A percentile compares a stretch with the other conserved stretches of the same genome.
Evolutionary conservation across 2,888 invertebrate genomes (phyloP).

Genomic region (Nemotelus nigrinus): DNA sequence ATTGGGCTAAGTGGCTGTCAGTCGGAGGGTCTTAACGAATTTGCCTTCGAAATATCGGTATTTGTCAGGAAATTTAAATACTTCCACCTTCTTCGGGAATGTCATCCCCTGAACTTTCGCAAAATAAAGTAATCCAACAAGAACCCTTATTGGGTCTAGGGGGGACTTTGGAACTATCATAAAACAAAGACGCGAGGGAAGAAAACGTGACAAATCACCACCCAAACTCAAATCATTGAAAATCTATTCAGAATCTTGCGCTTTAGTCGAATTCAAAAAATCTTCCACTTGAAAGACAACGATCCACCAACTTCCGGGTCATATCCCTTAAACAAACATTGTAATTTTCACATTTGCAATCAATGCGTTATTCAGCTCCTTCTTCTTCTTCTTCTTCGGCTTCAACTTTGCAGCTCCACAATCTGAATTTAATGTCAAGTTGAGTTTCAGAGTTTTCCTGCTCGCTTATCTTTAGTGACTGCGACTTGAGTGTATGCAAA

Average conservation of each 20-base stretch:
- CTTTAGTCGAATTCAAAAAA: neutral
- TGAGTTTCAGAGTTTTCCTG: slow-evolving; percentile 18
- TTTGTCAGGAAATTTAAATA: too few relatives aligned
- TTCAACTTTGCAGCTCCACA: slow-evolving; percentile 1
- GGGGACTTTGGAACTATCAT: too few relatives aligned
- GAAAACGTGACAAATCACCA: too few relatives aligned
- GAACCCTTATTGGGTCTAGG: too few relatives aligned
- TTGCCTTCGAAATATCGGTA: too few relatives aligned
- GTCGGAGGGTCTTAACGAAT: too few relatives aligned
- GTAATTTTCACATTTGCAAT: neutral
- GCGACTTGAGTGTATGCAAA: slow-evolving; percentile 35
- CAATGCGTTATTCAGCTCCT: neutral
- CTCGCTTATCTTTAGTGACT: slow-evolving; percentile 17
- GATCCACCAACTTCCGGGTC: neutral
- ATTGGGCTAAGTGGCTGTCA: too few relatives aligned
- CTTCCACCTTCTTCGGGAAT: too few relatives aligned
- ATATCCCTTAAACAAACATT: neutral
- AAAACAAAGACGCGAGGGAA: too few relatives aligned
- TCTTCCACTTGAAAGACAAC: neutral
- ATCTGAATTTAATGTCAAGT: slow-evolving; percentile 28
- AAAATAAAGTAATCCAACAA: too few relatives aligned
- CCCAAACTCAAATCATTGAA: neutral
- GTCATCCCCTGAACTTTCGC: too few relatives aligned
- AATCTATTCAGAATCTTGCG: neutral
- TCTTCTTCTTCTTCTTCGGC: too few relatives aligned